Evolutionary conservation across 2,888 invertebrate species (phyloP), one percentile per base, ranked within the genome.

Genomic region (Eudasyphora cyanicolor): DNA sequence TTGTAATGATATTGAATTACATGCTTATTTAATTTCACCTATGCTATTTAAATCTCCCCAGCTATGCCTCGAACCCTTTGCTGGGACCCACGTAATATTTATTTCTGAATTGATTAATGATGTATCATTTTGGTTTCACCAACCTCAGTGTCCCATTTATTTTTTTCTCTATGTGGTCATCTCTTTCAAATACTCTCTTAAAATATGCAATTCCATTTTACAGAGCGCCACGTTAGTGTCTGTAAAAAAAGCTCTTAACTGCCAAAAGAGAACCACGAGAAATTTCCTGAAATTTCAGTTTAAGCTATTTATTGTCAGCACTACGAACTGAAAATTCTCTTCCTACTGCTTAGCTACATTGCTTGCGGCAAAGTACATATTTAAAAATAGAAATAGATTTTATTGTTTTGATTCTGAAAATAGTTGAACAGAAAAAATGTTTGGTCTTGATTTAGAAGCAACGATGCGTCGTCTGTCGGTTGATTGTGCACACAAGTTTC

Each of bases 381-480:
- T 77, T 71, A 77, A 71, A 77, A 71, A 71, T 77, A 77, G 77
- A 77, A 60, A 49, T 71, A 35, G 19, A 71, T 70, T 71, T 42
- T 21, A 71, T 71, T 77, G 49, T 77, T 70, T n/a, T 60, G n/a
- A 29, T 60, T 57, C 76, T 24, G 32, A 60, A 77, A 77, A 70
- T 77, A 77, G 69, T 60, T 77, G 57, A 70, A 32, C 12, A 76
- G 57, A 70, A 32, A 5, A 76, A 70, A 77, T 77, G 70, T 77
- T 76, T 69, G 64, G 64, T 35, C 64, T 64, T 64, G 64, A 64
- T 64, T 64, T 64, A 38, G 35, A 64, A 8, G 64, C 64, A 45
- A 45, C 45, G n/a, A 45, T n/a, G 45, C 45, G 45, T 12, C 64
- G 45, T 67, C 67, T 12, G 45, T 42, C 42, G 21, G 21, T 38